Evolutionary conservation across 2,797 vertebrate species (phyloP), one percentile per base, ranked within the genome.

Genomic region (Kryptopterus vitreolus): DNA sequence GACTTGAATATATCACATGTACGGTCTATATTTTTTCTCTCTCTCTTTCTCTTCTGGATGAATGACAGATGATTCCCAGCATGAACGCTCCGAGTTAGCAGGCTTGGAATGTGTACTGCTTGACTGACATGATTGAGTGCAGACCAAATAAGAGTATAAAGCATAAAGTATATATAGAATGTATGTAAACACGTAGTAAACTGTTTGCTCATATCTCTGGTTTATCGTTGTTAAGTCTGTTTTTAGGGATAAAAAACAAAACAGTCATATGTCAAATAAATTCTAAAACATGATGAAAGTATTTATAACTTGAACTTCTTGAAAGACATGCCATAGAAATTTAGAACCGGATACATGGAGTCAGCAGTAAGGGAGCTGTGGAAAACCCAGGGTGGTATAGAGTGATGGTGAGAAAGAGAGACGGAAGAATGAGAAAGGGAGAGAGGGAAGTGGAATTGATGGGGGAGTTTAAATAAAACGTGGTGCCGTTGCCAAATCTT

Each of bases 301-400:
- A 72, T 72, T 72, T 72, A n/a, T 55, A 35, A 35, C 69, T 35
- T 72, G 6, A 29, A 22, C 31, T 82, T 86, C 58, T 66, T 24
- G 43, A 71, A 71, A 78, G 70, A 10, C 76, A 76, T 73, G 62
- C 68, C 53, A 57, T 65, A 83, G 81, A 85, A 85, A 82, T 61
- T 63, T 76, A 77, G 82, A 82, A 84, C 72, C 43, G 83, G 87
- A 63, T 16, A 4, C 31, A 83, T 38, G 24, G 29, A 55, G 69
- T 70, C 46, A 55, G 50, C 50, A 33, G 59, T 87, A 89, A 85
- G 13, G 58, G 82, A 90, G 89, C 86, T 59, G 81, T 81, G 50
- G 61, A 86, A 77, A 26, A 48, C 74, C n/a, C 82, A 82, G 83
- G 16, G 29, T 43, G 31, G 22, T 26, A 53, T 55, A 20, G 53